These are phyloP conservation scores for Pseudotriccus pelzelni DNA, from an alignment of 2,797 vertebrate genomes.

Conservation along the genomic window DNA sequence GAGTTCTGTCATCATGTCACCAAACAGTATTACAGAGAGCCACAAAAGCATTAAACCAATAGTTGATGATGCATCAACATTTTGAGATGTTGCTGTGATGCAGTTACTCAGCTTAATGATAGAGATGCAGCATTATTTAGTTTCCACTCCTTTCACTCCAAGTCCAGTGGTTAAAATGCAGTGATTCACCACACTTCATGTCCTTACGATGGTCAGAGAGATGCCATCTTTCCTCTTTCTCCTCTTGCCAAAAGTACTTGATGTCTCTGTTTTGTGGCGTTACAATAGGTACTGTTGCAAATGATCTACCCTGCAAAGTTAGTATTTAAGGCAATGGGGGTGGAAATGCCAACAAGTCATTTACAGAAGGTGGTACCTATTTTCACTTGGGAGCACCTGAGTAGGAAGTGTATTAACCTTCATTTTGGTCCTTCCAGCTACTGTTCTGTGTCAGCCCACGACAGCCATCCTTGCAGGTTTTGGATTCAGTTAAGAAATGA, in stretches of 20 bases:
- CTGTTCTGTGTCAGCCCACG: neutral
- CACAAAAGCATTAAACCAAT: neutral
- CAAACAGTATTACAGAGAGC: neutral
- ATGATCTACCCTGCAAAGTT: neutral
- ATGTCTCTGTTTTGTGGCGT: neutral
- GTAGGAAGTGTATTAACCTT: neutral
- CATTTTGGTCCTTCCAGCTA: neutral
- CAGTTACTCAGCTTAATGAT: neutral
- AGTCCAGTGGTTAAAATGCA: neutral
- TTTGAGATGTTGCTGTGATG: neutral
- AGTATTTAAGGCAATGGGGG: neutral
- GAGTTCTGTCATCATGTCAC: neutral
- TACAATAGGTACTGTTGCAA: neutral
- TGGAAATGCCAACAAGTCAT: rapidly evolving
- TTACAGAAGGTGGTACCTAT: neutral
- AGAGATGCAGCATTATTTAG: neutral
- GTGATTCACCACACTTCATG: neutral
- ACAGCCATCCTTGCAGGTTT: neutral
- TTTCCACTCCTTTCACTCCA: neutral
- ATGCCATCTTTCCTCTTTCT: neutral
- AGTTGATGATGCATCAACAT: neutral
- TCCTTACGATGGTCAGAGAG: neutral
- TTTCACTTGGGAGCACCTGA: neutral
- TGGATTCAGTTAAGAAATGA: neutral
- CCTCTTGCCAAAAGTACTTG: neutral